Evolutionary conservation across 2,797 vertebrate genomes (phyloP).

Genomic region (Meriones psammophilus): DNA sequence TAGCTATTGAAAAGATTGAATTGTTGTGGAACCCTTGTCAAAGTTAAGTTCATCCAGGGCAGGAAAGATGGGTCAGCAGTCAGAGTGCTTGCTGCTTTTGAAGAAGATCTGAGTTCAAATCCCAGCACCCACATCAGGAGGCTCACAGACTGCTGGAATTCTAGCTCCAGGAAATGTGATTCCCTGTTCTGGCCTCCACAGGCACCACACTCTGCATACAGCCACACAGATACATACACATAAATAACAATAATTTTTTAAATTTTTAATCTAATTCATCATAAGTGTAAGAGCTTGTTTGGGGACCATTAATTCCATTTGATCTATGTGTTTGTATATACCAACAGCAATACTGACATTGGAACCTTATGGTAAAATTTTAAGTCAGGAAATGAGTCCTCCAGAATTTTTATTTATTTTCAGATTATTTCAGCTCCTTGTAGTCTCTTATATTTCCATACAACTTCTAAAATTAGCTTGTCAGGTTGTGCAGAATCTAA

Average conservation of each 20-base stretch:
- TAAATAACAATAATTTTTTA: background rate
- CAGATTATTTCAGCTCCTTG: background rate
- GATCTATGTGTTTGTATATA: background rate
- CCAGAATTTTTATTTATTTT: conserved; percentile 4
- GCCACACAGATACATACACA: background rate
- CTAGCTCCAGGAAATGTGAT: background rate
- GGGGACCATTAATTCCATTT: background rate
- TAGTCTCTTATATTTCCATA: background rate
- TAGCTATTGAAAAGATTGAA: background rate
- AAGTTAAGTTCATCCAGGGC: background rate
- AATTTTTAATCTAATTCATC: background rate
- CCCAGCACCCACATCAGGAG: background rate
- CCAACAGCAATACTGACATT: background rate
- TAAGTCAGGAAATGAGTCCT: background rate
- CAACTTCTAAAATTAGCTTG: background rate
- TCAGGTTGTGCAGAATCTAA: background rate
- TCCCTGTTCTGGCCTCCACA: background rate
- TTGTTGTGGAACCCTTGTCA: background rate
- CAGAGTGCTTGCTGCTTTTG: background rate
- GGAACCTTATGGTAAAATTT: background rate
- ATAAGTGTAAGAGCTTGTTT: background rate
- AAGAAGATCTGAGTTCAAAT: background rate
- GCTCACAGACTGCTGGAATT: background rate
- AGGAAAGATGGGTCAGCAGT: background rate
- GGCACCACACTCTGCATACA: background rate